These are phyloP conservation scores for Grammomys dolichurus DNA, from an alignment of 2,113 vertebrate genomes.

Conservation along the genomic window DNA sequence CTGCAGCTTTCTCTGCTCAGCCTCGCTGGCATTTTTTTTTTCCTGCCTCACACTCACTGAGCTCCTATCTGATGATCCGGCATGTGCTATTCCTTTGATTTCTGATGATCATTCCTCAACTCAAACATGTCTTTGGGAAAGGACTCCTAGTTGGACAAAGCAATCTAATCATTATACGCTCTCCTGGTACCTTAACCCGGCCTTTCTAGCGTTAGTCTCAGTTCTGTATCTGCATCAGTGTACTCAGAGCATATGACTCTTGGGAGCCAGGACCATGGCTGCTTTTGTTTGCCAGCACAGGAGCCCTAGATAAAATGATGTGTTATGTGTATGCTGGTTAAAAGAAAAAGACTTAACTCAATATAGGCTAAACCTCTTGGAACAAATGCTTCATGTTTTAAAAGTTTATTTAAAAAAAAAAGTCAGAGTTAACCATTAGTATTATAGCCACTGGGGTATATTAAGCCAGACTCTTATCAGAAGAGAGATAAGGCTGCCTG, in stretches of 20 bases:
- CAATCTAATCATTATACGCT: neutral
- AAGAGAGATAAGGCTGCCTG: neutral
- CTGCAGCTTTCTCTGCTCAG: no score
- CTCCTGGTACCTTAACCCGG: neutral
- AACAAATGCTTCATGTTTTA: slow-evolving; percentile 23
- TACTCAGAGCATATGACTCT: neutral
- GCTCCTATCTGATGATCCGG: neutral
- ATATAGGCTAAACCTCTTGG: slow-evolving; percentile 4
- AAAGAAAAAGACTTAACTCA: neutral
- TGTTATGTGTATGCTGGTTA: neutral
- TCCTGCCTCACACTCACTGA: neutral
- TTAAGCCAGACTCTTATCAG: neutral
- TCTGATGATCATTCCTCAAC: neutral
- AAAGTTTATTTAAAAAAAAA: neutral
- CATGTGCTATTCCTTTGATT: neutral
- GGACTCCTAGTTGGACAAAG: neutral
- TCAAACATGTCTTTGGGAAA: neutral
- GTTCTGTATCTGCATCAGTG: neutral
- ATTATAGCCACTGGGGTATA: neutral
- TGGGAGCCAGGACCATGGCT: neutral
- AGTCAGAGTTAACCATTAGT: slow-evolving; percentile 28
- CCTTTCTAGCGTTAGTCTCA: neutral
- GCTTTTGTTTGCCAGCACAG: neutral
- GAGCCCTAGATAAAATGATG: neutral
- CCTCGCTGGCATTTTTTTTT: neutral